Evolutionary conservation across 2,797 vertebrate genomes (phyloP).

Genomic region (Rhadinocentrus ornatus): DNA sequence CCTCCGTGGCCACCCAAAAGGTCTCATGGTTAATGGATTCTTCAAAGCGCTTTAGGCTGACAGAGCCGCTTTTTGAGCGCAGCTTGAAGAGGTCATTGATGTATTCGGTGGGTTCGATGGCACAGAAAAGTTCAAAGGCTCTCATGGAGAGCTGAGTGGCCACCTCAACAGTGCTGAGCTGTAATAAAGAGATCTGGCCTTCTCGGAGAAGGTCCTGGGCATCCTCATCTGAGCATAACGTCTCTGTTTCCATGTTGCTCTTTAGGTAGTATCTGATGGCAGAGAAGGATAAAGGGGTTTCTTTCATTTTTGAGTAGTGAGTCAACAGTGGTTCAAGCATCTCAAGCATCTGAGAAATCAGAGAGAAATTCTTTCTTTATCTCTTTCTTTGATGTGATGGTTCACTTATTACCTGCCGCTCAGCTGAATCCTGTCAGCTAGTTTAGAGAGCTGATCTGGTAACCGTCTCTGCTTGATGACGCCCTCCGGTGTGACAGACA

Average conservation of each 20-base stretch:
- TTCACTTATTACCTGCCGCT: conserved; percentile 88
- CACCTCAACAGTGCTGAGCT: conserved; percentile 97
- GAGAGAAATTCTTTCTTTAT: neutral
- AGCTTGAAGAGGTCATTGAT: conserved; percentile 97
- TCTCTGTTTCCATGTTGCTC: conserved; percentile 99
- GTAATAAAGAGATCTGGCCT: conserved; percentile 92
- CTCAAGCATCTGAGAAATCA: neutral
- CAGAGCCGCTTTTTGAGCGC: conserved; percentile 86
- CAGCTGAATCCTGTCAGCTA: conserved; percentile 97
- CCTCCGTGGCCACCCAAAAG: conserved; percentile 98
- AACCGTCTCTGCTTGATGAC: conserved; percentile 97
- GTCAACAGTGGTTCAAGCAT: no score
- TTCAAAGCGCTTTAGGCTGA: conserved; percentile 96
- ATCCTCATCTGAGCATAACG: conserved; percentile 96
- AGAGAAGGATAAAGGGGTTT: neutral
- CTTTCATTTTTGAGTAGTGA: neutral
- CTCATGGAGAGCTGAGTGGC: conserved; percentile 97
- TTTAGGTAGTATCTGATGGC: conserved; percentile 93
- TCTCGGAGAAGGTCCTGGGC: conserved; percentile 96
- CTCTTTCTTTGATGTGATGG: rapidly evolving
- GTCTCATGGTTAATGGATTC: conserved; percentile 99
- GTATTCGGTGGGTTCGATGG: conserved; percentile 97
- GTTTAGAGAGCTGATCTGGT: conserved; percentile 97
- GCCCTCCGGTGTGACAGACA: conserved; percentile 97
- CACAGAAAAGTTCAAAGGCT: conserved; percentile 96